Percentiles rank a stretch among this genome's conserved stretches.
Evolutionary conservation across 2,113 vertebrate genomes (phyloP).

Genomic region (Tor tambroides): DNA sequence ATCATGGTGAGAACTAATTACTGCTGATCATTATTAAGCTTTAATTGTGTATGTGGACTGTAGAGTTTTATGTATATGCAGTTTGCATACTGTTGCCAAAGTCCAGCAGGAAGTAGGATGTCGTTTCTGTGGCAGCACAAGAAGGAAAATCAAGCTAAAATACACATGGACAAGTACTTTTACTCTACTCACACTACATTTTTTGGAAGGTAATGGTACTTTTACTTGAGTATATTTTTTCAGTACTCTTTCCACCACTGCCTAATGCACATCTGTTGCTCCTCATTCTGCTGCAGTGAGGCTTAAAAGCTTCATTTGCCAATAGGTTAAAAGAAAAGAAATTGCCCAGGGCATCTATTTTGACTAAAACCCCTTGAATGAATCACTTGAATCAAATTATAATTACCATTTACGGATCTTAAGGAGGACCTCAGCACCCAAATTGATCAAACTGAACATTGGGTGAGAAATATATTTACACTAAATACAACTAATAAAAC

Average conservation of each 20-base stretch:
- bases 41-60: neutral
- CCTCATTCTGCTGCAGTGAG: neutral
- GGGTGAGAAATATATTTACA: neutral
- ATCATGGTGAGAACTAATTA: neutral
- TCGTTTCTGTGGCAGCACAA: neutral
- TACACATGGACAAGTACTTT: too few species aligned
- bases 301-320: constrained; percentile 8
- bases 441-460: neutral
- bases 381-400: neutral
- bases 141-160: neutral
- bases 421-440: neutral
- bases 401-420: neutral
- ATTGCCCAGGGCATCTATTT: neutral
- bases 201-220: too few species aligned
- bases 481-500: neutral
- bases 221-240: too few species aligned
- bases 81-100: neutral
- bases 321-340: neutral
- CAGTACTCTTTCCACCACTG: too few species aligned
- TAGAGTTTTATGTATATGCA: neutral
- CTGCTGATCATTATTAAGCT: neutral
- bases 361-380: neutral
- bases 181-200: too few species aligned
- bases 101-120: neutral
- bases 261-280: neutral